Base-by-base conservation (phyloP, 2,113 vertebrate species). In the Zapus hudsonius region DNA sequence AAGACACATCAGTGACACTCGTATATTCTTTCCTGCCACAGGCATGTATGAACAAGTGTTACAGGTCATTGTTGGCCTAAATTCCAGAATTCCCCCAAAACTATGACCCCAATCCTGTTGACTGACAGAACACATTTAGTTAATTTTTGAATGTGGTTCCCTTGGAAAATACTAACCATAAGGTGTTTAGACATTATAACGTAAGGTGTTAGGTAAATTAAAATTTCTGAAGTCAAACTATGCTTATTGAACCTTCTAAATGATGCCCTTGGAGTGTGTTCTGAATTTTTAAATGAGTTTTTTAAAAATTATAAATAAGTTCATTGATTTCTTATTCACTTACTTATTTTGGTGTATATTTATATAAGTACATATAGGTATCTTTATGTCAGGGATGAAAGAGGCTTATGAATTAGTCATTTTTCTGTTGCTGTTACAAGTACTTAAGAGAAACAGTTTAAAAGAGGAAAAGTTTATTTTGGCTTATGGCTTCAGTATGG, bases 241-340 rank as follows among this genome's bases (percentile, higher is more conserved):
- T 79, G 17, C 27, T 78, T 87, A 57, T 40, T 3, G 40, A 89
- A 38, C 12, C 52, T 86, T 82, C 44, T 40, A 69, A 40, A 79
- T 0, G 2, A 40, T 36, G 27, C n/a, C 44, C 20, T 84, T 76
- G 22, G 81, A 29, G 20, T 19, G 27, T 84, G 5, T 29, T 90
- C 10, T 59, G 7, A 75, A 29, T 72, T 84, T 82, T 52, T 38
- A 36, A 31, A 33, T 82, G 38, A 82, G 57, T 22, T 88, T 94
- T 83, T 8, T 72, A 55, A 20, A 93, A 96, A 93, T 89, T 72
- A 44, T 20, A 79, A 23, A 36, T 8, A 81, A 74, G 29, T 61
- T 84, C 11, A 55, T 59, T 91, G 33, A 10, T 66, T 76, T 93
- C 1, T 91, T n/a, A 61, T 10, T 59, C 78, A 72, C 33, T 7